These are phyloP conservation scores for Drosophila saltans DNA, from an alignment of 1,140 invertebrate genomes.

Conservation along the genomic window DNA sequence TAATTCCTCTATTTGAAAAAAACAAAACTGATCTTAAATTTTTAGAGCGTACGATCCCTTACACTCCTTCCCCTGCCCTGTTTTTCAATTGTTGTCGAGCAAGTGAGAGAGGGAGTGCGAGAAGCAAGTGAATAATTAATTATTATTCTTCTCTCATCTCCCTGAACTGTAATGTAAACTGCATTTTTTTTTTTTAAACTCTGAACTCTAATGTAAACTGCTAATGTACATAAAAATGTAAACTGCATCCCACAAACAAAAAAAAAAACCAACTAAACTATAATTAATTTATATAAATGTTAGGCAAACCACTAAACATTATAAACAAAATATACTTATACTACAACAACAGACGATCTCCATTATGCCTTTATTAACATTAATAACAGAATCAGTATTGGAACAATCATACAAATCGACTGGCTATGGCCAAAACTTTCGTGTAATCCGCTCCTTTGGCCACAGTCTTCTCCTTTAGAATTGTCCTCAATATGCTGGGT, in stretches of 20 bases:
- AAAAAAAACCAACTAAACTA: constrained; percentile 44
- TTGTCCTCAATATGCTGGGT: constrained; percentile 94
- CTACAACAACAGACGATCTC: constrained; percentile 12
- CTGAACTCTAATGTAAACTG: constrained; percentile 51
- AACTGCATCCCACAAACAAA: constrained; percentile 65
- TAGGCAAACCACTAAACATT: constrained; percentile 59
- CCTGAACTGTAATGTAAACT: constrained; percentile 37
- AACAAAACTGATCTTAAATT: background rate
- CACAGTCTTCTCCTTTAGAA: constrained; percentile 91
- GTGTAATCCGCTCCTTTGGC: constrained; percentile 96
- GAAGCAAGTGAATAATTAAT: background rate
- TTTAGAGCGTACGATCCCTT: background rate
- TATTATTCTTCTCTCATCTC: background rate
- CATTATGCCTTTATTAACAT: constrained; percentile 12
- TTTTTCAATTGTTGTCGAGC: background rate
- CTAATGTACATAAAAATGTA: constrained; percentile 29
- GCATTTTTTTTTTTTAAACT: constrained; percentile 64
- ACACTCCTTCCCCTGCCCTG: background rate
- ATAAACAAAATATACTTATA: constrained; percentile 41
- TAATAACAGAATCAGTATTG: background rate
- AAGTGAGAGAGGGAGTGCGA: background rate
- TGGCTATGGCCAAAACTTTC: constrained; percentile 96
- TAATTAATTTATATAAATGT: constrained; percentile 49
- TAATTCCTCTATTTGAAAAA: no score
- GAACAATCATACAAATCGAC: constrained; percentile 92